These are phyloP conservation scores for Peribatodes rhomboidaria DNA, from an alignment of 2,888 invertebrate species.

Conservation along the genomic window DNA sequence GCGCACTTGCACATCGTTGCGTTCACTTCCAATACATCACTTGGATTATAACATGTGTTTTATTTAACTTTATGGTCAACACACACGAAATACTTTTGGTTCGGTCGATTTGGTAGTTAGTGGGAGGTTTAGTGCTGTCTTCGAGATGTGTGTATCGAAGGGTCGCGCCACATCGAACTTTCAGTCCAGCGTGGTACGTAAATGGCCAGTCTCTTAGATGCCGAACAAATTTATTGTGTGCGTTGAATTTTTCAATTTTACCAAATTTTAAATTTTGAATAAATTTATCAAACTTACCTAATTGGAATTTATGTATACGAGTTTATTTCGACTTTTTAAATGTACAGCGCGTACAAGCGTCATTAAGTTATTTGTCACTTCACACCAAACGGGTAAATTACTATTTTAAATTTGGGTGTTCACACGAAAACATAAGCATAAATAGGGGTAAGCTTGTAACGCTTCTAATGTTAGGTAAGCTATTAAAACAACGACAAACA, in stretches of 20 bases:
- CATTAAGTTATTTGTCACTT: conserved; percentile 39
- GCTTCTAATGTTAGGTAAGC: conserved; percentile 73
- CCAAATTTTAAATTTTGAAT: too few species aligned
- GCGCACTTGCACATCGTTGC: conserved; percentile 53
- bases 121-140: too few species aligned
- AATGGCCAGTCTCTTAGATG: not conserved
- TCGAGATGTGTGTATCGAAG: not conserved
- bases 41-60: conserved; percentile 31
- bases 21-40: conserved; percentile 56
- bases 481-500: conserved; percentile 84
- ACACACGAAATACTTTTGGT: not conserved
- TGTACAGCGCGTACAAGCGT: conserved; percentile 20
- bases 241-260: not conserved
- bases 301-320: not conserved
- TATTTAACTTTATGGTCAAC: conserved; percentile 1
- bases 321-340: conserved; percentile 1
- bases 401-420: conserved; percentile 2
- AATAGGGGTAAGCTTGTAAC: conserved; percentile 40
- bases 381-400: conserved; percentile 53
- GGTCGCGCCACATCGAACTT: not conserved
- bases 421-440: conserved; percentile 38
- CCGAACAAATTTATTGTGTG: not conserved
- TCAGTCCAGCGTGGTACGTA: not conserved
- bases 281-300: not conserved
- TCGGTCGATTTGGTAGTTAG: not conserved